phyloP scores from a whole-genome alignment of 2,888 invertebrate genomes.

The Panzeria rudis region DNA sequence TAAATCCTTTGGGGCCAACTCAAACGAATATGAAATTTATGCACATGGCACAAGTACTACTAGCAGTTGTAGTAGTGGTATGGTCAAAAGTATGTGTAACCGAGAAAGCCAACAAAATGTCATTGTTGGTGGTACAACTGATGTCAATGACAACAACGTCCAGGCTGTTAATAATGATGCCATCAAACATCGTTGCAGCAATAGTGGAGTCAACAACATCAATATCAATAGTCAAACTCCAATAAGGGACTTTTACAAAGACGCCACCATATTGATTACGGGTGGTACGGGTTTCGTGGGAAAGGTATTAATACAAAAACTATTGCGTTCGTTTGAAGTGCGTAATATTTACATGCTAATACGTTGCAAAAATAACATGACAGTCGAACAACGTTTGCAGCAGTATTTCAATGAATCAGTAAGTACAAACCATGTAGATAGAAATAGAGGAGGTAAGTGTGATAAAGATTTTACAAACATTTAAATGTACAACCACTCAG shows the following conservation, averaged over 20 bases:
- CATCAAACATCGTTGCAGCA: conserved; percentile 45
- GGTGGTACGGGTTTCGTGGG: conserved; percentile 84
- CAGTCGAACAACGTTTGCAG: conserved; percentile 80
- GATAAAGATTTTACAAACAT: not conserved
- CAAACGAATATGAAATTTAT: conserved; percentile 64
- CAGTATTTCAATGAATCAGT: conserved; percentile 82
- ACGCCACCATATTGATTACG: conserved; percentile 83
- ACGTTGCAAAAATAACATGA: conserved; percentile 82
- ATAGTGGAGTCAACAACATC: conserved; percentile 27
- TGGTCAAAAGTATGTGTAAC: conserved; percentile 13
- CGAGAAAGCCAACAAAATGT: conserved; percentile 60
- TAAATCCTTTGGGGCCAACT: conserved; percentile 48
- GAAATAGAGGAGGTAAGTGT: not conserved
- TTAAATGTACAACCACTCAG: not conserved
- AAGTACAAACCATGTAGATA: conserved; percentile 61
- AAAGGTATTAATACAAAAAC: conserved; percentile 83
- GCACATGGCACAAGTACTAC: not conserved
- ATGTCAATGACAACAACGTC: conserved; percentile 38
- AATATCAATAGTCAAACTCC: conserved; percentile 74
- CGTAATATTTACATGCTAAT: conserved; percentile 83
- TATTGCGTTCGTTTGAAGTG: conserved; percentile 81
- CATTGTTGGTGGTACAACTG: conserved; percentile 21
- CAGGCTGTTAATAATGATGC: conserved; percentile 33
- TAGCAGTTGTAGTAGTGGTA: conserved; percentile 52
- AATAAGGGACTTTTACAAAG: conserved; percentile 81